These are phyloP conservation scores for Platalea minor DNA, from an alignment of 2,797 vertebrate genomes.

Conservation along the genomic window DNA sequence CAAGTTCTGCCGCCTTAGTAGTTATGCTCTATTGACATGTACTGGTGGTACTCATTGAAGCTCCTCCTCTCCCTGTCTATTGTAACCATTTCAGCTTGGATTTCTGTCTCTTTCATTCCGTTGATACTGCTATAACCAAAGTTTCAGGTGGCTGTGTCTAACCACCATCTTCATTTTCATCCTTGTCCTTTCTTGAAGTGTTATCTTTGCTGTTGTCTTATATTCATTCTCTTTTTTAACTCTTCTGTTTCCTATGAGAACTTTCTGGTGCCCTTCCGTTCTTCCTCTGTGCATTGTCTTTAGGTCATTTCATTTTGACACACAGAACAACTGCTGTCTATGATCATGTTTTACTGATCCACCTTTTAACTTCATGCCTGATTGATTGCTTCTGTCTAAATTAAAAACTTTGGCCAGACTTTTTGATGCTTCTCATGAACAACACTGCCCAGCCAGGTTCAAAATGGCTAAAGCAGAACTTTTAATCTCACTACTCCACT, in stretches of 20 bases:
- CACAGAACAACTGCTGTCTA: not conserved
- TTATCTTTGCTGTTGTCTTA: not conserved
- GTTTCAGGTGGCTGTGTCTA: not conserved
- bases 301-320: not conserved
- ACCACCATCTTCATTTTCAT: not conserved
- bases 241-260: not conserved
- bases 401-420: not conserved
- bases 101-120: not conserved
- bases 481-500: not conserved
- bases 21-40: fast-evolving
- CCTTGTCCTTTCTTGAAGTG: not conserved
- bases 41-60: not conserved
- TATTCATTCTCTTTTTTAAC: not conserved
- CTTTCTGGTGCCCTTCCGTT: not conserved
- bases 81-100: not conserved
- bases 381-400: not conserved
- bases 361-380: not conserved
- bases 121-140: not conserved
- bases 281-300: not conserved
- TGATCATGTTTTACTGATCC: not conserved
- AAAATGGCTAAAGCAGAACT: not conserved
- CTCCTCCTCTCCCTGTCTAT: not conserved
- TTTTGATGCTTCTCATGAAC: not conserved
- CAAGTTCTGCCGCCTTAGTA: not conserved
- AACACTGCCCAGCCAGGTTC: not conserved